These are phyloP conservation scores for Nesoenas mayeri DNA, from an alignment of 2,113 vertebrate species.

Conservation along the genomic window DNA sequence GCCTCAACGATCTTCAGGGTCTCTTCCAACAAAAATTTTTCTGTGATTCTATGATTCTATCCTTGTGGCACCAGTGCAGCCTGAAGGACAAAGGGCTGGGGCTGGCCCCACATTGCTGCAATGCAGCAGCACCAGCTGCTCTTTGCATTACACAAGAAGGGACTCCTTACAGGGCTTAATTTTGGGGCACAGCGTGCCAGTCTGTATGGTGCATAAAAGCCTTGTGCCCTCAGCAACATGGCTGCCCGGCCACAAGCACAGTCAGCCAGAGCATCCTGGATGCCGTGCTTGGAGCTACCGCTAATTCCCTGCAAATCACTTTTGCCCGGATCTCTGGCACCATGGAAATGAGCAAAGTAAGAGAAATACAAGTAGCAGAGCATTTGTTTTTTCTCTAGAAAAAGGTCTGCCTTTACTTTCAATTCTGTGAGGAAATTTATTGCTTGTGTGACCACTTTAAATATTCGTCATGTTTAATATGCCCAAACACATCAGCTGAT, in stretches of 20 bases:
- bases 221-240: rapidly evolving
- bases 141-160: not conserved
- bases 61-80: not conserved
- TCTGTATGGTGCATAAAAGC: rapidly evolving
- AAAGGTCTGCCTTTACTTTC: not conserved
- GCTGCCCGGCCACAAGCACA: not conserved
- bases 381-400: not conserved
- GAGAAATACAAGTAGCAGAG: not conserved
- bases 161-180: not conserved
- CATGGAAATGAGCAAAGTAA: not conserved
- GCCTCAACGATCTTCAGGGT: too few relatives aligned
- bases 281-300: not conserved
- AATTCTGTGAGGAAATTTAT: not conserved
- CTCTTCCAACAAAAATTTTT: too few relatives aligned
- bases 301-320: not conserved
- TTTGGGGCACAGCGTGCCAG: not conserved
- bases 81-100: rapidly evolving
- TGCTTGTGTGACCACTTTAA: not conserved
- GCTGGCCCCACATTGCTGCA: rapidly evolving
- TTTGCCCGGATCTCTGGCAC: not conserved
- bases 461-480: not conserved
- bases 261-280: rapidly evolving
- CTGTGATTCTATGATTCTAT: too few relatives aligned
- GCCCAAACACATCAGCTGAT: not conserved
- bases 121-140: rapidly evolving